phyloP scores from a whole-genome alignment of 1,140 invertebrate genomes.

The Solen grandis region DNA sequence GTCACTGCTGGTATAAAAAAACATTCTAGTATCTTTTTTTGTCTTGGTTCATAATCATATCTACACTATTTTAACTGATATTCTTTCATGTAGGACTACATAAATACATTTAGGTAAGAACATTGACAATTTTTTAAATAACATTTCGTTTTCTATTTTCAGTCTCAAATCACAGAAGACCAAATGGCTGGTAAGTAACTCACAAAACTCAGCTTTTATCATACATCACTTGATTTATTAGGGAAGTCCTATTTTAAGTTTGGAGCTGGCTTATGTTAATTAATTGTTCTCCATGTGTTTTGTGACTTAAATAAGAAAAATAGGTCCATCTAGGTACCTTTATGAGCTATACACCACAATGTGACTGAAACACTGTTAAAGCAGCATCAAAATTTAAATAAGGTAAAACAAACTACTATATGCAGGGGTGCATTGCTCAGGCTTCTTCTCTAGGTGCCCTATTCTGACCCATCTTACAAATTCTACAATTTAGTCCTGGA shows the following conservation, averaged over 20 bases:
- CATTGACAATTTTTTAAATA: too few species aligned
- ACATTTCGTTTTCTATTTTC: slow-evolving; percentile 83
- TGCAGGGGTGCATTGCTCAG: too few species aligned
- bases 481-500: too few species aligned
- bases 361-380: background rate
- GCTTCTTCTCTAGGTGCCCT: too few species aligned
- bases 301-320: background rate
- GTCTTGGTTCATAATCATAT: background rate
- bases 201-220: background rate
- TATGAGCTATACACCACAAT: background rate
- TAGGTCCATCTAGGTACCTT: background rate
- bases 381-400: too few species aligned
- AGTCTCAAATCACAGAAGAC: slow-evolving; percentile 94
- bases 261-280: background rate
- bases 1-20: too few species aligned
- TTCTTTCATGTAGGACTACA: background rate
- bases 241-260: background rate
- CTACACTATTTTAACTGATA: background rate
- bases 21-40: background rate
- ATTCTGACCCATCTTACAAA: too few species aligned
- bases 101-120: background rate
- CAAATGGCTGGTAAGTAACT: slow-evolving; percentile 91
- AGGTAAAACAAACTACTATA: too few species aligned
- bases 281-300: background rate
- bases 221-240: background rate